Conservation (phyloP, 2,113 vertebrate species). For the Rhombomys opimus region DNA sequence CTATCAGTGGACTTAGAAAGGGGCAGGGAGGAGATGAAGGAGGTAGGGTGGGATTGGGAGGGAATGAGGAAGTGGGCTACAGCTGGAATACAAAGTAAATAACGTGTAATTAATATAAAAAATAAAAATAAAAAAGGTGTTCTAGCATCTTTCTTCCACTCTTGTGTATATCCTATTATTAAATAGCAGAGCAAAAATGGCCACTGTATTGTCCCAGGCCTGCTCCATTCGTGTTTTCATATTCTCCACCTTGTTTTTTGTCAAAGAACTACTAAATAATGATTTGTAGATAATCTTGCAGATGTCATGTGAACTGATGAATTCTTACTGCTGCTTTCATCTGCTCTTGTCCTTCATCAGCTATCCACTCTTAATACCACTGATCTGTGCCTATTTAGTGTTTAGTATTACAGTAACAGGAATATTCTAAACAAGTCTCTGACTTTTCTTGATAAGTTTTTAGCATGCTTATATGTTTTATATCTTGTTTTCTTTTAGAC, state of each 20-base stretch:
- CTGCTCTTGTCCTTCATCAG: not conserved
- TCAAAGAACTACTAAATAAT: not conserved
- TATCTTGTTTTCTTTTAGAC: not conserved
- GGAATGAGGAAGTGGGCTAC: too few relatives aligned
- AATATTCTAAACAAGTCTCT: slow-evolving; percentile 10
- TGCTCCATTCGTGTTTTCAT: not conserved
- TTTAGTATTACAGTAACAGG: not conserved
- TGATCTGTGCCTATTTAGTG: not conserved
- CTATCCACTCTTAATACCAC: not conserved
- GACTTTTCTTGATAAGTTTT: slow-evolving; percentile 8
- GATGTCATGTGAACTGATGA: not conserved
- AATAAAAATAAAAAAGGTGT: not conserved
- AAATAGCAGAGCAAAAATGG: not conserved
- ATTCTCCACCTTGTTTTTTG: not conserved
- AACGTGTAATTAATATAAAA: too few relatives aligned
- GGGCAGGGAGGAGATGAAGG: too few relatives aligned
- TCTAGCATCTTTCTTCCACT: not conserved
- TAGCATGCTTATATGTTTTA: not conserved
- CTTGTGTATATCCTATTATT: not conserved
- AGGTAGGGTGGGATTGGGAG: too few relatives aligned
- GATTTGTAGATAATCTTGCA: not conserved
- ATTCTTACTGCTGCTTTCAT: not conserved
- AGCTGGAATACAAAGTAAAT: too few relatives aligned
- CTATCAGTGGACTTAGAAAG: too few relatives aligned
- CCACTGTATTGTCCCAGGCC: not conserved